phyloP scores from a whole-genome alignment of 2,888 invertebrate genomes.

The Acheta domesticus region DNA sequence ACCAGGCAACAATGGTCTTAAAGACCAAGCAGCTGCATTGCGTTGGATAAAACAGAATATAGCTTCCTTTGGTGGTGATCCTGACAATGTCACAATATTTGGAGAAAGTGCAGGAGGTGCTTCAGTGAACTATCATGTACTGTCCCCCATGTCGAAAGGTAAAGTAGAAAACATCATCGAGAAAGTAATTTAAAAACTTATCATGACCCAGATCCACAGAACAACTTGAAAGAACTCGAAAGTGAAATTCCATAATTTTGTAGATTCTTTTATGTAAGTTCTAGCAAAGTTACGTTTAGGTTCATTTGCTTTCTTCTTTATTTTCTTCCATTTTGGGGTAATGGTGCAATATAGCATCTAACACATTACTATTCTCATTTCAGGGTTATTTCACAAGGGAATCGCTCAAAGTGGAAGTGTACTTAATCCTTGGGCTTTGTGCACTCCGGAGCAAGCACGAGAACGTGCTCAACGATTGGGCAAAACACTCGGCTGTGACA shows the following conservation, averaged over 20 bases:
- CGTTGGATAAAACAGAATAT: neutral
- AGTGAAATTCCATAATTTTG: too few relatives aligned
- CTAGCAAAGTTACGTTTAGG: too few relatives aligned
- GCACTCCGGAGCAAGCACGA: constrained; percentile 29
- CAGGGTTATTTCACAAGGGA: constrained; percentile 39
- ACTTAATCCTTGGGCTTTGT: constrained; percentile 38
- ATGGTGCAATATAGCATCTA: too few relatives aligned
- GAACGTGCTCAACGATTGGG: constrained; percentile 35
- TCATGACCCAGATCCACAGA: too few relatives aligned
- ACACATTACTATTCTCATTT: neutral
- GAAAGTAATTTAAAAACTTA: too few relatives aligned
- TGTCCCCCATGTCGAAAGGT: neutral
- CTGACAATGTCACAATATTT: neutral
- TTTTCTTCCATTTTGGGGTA: too few relatives aligned
- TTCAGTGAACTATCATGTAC: neutral
- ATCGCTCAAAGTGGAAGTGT: constrained; percentile 40
- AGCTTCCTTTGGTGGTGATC: neutral
- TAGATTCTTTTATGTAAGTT: too few relatives aligned
- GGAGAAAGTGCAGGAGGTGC: constrained; percentile 18
- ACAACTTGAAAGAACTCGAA: too few relatives aligned
- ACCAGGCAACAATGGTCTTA: constrained; percentile 8
- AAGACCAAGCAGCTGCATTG: neutral
- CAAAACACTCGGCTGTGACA: constrained; percentile 35
- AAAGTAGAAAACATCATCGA: neutral
- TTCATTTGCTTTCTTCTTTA: too few relatives aligned